Base-by-base conservation (phyloP, 2,888 invertebrate species). In the Podotricha telesiphe region DNA sequence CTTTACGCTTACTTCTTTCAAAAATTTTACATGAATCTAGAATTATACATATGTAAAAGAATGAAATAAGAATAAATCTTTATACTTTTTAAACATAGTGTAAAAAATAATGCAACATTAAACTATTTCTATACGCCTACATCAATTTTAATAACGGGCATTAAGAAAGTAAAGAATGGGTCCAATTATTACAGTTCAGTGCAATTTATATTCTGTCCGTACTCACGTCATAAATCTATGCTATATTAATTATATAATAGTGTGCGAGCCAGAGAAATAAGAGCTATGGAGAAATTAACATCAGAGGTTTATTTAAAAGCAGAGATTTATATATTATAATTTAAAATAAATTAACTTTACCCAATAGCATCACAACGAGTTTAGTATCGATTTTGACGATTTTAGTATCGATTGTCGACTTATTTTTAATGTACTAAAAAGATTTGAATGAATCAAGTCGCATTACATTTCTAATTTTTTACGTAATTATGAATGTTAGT, bases 131-230 rank as follows among this genome's bases (percentile, higher is more conserved):
- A 59, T 28, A 47, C 2, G 22, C 59, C n/a, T 45, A 11, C 45
- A 22, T 45, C 10, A 59, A 59, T 59, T 59, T 45, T 28, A 28
- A 59, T 59, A 17, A 22, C 40, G 50, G 40, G 59, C 59, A 11
- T 55, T 48, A 50, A 45, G 42, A 53, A 47, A 59, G 53, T 66
- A 65, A 59, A 48, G 47, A 65, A 59, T 65, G 62, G 55, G 58
- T 13, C 62, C 45, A 69, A 73, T 79, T 75, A 76, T 69, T 70
- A 56, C 75, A 76, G 77, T 76, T 81, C 88, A 87, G 42, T 85
- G 80, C 79, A 84, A 86, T 89, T 89, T 88, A 85, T 87, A 88
- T 89, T 88, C 86, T 91, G 87, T 86, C 91, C 80, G 82, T 91
- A 88, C 88, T 70, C 72, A 65, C 56, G 76, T 81, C 78, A 86